Base-by-base conservation (phyloP, 2,888 invertebrate species). In the Epinotia nisella region DNA sequence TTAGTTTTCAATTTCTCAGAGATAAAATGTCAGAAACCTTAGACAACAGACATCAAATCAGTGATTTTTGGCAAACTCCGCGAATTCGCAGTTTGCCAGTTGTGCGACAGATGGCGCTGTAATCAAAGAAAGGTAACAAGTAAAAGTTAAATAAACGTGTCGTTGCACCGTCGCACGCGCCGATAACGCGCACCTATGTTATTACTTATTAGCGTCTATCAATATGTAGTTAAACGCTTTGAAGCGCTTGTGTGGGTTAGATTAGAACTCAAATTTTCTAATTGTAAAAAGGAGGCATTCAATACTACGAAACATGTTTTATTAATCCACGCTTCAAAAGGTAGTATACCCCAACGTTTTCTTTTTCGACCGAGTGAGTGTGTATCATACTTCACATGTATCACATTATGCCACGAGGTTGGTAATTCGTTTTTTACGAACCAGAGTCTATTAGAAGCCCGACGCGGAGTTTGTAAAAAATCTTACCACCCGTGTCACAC, bases 81-180 rank as follows among this genome's bases (percentile, higher is more conserved):
- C 15, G 5, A 24, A 58, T 15, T 15, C 1, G 15, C 49, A 49
- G n/a, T n/a, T 58, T 29, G 58, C 58, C 29, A 58, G 29, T 29
- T 7, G 2, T 15, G 13, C 15, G n/a, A n/a, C 7, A 58, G 58
- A 58, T 58, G 58, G 58, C 58, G 58, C 29, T 29, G 24, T n/a
- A 29, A n/a, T 29, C 58, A 58, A 29, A 9, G 58, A 58, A 58
- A 58, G 21, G 29, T 29, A 15, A 5, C 29, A 29, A 58, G 58
- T 58, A 58, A 58, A 56, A 58, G 58, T 49, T 49, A 49, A 49
- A 39, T 41, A n/a, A 41, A 62, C 24, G 55, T 56, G 55, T 66
- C 66, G 66, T 66, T 66, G 55, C 66, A 39, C 56, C 66, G 66
- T 29, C 55, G 66, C 66, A 66, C 66, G 64, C 64, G 64, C 51